Evolutionary conservation across 1,140 invertebrate genomes (phyloP).

Genomic region (Drosophila miranda): DNA sequence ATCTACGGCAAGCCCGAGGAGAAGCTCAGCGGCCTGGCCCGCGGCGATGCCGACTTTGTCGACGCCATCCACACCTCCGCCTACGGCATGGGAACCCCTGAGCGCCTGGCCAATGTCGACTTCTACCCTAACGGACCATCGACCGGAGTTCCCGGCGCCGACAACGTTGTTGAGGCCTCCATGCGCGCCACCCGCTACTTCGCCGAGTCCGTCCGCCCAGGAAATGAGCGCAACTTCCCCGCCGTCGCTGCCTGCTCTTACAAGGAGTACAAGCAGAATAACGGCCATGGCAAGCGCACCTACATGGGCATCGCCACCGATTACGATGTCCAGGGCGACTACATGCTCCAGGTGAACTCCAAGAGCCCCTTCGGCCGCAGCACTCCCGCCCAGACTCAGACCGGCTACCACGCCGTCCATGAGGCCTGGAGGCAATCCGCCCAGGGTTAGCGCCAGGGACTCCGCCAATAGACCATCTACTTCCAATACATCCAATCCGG

Average conservation of each 20-base stretch:
- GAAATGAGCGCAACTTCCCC: slow-evolving; percentile 75
- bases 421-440: slow-evolving; percentile 48
- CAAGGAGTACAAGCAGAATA: slow-evolving; percentile 69
- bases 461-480: slow-evolving; percentile 9
- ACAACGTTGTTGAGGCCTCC: slow-evolving; percentile 86
- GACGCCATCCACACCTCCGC: slow-evolving; percentile 90
- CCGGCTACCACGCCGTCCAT: slow-evolving; percentile 50
- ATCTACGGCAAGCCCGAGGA: slow-evolving; percentile 85
- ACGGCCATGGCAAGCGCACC: slow-evolving; percentile 69
- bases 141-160: slow-evolving; percentile 83
- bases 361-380: slow-evolving; percentile 75
- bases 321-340: slow-evolving; percentile 70
- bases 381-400: slow-evolving; percentile 67
- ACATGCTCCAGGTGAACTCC: slow-evolving; percentile 76
- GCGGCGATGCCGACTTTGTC: slow-evolving; percentile 85
- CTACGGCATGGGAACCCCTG: slow-evolving; percentile 87
- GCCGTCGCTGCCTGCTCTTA: slow-evolving; percentile 70
- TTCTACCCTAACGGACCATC: slow-evolving; percentile 89
- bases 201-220: slow-evolving; percentile 84
- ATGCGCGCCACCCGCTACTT: slow-evolving; percentile 86
- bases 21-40: slow-evolving; percentile 83
- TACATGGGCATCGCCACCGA: slow-evolving; percentile 76
- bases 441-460: slow-evolving; percentile 20
- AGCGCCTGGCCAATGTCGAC: slow-evolving; percentile 87
- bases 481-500: neutral